Evolutionary conservation across 2,888 invertebrate species (phyloP), one percentile per base, ranked within the genome.

Genomic region (Toxonevra muliebris): DNA sequence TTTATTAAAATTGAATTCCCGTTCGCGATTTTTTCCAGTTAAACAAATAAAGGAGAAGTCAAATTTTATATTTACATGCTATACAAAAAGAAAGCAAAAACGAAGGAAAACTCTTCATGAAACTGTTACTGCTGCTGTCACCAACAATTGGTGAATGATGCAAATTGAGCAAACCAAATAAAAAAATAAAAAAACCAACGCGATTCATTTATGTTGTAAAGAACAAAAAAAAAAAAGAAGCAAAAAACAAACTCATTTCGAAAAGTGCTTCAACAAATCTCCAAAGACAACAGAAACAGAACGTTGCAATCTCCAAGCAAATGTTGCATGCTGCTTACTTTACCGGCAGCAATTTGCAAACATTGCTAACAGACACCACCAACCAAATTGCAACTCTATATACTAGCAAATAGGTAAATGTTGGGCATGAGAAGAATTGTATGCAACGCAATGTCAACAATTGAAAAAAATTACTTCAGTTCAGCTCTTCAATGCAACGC

Each of bases 221-320:
- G 15, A 48, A 48, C 2, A 12, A 48, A n/a, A 2, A 13, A n/a
- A n/a, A 19, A 13, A 53, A 11, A 15, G 4, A 53, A 19, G 9
- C 19, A 12, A 50, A 45, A 48, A 42, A 40, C 45, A 59, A 65
- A 65, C 58, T 65, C 58, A 65, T 65, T 58, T 58, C 17, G 45
- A 57, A 58, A 65, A 57, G 65, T 65, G 65, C 58, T 53, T 30
- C 65, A 58, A 20, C 58, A 30, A 58, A 50, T 58, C 65, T 58
- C 65, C 40, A 65, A 57, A 52, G 65, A 65, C 64, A 64, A 64
- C 55, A 55, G 20, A 17, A 48, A 55, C n/a, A 57, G 12, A 57
- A 50, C 20, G 59, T 53, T 60, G 65, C 65, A 65, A 65, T 65
- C 42, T 58, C 59, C 65, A 60, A 65, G 59, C 48, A 65, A 65